phyloP scores from a whole-genome alignment of 2,797 vertebrate genomes.

The Enteromius afrohamiltoni region DNA sequence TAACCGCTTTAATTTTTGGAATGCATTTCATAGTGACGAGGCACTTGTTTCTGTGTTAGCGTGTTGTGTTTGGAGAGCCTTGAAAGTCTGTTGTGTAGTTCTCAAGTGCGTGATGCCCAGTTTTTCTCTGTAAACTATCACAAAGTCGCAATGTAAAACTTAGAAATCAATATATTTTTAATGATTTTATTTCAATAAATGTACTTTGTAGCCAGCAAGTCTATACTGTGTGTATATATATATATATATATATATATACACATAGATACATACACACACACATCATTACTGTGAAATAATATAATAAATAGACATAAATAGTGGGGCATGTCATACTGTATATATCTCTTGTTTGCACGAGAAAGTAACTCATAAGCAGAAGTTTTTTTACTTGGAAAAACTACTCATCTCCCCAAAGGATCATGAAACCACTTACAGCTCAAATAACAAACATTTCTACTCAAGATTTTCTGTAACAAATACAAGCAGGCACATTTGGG shows the following conservation, averaged over 20 bases:
- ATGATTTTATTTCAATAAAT: background rate
- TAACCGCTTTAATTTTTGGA: background rate
- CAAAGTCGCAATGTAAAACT: background rate
- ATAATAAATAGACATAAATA: background rate
- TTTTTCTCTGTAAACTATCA: background rate
- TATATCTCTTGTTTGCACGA: no score
- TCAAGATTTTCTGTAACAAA: conserved; percentile 10
- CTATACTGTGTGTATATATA: no score
- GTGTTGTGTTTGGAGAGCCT: background rate
- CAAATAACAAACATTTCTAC: conserved; percentile 13
- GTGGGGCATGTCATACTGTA: background rate
- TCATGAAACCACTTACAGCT: conserved; percentile 15
- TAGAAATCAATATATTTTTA: background rate
- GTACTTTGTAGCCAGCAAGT: background rate
- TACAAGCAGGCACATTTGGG: background rate
- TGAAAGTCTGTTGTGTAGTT: background rate
- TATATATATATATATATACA: no score
- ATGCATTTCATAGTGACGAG: background rate
- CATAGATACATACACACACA: no score
- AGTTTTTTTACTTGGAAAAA: background rate
- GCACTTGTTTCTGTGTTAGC: background rate
- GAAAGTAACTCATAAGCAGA: conserved; percentile 1
- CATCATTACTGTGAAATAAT: background rate
- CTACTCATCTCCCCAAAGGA: background rate
- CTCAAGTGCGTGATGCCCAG: background rate